Conservation (phyloP, 2,797 vertebrate species). For the Lepidocolaptes lacrymiger region DNA sequence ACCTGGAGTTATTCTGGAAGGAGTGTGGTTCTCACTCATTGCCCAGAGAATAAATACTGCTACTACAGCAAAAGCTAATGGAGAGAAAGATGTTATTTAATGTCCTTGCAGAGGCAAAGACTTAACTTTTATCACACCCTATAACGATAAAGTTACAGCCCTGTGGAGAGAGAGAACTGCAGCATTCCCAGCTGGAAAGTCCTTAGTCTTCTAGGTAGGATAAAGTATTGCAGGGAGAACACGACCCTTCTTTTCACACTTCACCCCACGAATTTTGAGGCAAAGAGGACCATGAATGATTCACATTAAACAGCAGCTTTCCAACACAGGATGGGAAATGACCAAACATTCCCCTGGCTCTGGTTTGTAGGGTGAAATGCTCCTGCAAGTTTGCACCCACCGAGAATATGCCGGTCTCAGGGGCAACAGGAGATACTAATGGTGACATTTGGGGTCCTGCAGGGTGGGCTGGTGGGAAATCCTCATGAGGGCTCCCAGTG, state of each 20-base stretch:
- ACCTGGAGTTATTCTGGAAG: conserved; percentile 52
- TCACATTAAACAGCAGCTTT: neutral
- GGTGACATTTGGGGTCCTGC: neutral
- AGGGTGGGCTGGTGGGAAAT: neutral
- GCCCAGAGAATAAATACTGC: conserved; percentile 56
- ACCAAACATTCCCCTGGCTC: neutral
- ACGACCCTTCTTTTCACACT: neutral
- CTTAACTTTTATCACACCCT: conserved; percentile 54
- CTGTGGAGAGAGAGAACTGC: conserved; percentile 44
- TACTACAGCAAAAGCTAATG: conserved; percentile 63
- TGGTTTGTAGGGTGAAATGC: neutral
- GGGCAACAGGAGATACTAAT: neutral
- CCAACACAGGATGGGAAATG: neutral
- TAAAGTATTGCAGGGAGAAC: neutral
- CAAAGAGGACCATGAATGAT: neutral
- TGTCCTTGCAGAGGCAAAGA: conserved; percentile 69
- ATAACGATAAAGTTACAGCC: conserved; percentile 47
- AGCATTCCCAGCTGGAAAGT: neutral
- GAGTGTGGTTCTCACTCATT: conserved; percentile 56
- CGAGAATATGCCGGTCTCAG: neutral
- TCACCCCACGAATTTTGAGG: neutral
- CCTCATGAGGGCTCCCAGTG: neutral
- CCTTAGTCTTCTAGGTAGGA: neutral
- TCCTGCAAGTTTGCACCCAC: neutral
- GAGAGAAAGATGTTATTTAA: conserved; percentile 37